A percentile compares a stretch with the other conserved stretches of the same genome.
Evolutionary conservation across 2,888 invertebrate species (phyloP).

Genomic region (Cryptophagus acutangulus): DNA sequence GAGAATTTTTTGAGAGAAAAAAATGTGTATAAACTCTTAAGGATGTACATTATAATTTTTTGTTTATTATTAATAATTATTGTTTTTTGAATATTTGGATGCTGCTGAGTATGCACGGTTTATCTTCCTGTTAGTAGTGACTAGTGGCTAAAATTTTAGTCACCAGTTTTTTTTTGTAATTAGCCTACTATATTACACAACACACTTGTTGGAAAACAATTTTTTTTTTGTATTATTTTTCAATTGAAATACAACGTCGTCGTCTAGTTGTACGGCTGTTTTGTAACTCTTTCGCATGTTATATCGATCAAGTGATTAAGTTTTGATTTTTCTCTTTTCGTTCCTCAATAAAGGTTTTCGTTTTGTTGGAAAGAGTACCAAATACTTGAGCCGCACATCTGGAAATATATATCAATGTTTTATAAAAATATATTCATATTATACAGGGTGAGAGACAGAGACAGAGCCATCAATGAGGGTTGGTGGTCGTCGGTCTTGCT

Average conservation of each 20-base stretch:
- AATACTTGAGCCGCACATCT: no score
- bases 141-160: conserved; percentile 39
- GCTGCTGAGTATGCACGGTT: conserved; percentile 51
- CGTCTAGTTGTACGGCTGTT: background rate
- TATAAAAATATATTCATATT: no score
- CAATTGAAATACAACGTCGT: background rate
- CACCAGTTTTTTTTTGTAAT: conserved; percentile 40
- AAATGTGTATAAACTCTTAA: background rate
- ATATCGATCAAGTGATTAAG: no score
- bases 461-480: no score
- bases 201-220: background rate
- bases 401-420: no score
- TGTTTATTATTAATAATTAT: conserved; percentile 18
- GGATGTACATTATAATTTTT: background rate
- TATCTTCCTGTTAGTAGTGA: conserved; percentile 50
- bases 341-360: no score
- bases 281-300: no score
- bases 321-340: conserved; percentile 4
- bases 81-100: conserved; percentile 36
- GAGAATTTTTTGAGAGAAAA: background rate
- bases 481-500: no score
- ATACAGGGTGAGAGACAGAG: no score
- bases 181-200: conserved; percentile 36
- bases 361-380: conserved; percentile 3
- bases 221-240: conserved; percentile 1